Evolutionary conservation across 2,113 vertebrate genomes (phyloP).

Genomic region (Ahaetulla prasina): DNA sequence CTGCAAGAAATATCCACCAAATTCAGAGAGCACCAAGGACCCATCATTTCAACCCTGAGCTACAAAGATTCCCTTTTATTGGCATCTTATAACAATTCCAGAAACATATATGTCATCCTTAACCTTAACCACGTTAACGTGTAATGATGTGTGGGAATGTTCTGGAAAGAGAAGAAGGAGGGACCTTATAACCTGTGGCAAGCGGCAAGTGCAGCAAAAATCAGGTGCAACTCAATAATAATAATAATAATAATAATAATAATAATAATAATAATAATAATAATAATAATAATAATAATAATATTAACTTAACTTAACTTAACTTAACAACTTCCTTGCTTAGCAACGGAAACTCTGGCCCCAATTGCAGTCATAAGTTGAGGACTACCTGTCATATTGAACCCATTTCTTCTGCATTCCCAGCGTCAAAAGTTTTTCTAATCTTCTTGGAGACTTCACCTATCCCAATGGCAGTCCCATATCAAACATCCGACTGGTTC

Average conservation of each 20-base stretch:
- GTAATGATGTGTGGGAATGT: background rate
- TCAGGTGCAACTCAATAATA: too few relatives aligned
- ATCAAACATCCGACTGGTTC: background rate
- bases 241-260: too few relatives aligned
- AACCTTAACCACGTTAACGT: background rate
- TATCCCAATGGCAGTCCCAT: background rate
- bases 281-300: too few relatives aligned
- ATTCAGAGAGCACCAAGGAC: background rate
- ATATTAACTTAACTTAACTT: too few relatives aligned
- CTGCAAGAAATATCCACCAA: background rate
- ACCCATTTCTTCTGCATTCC: background rate
- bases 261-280: too few relatives aligned
- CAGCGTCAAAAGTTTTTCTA: background rate
- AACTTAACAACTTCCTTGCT: background rate
- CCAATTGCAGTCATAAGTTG: background rate
- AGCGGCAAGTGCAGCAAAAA: background rate
- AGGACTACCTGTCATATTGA: background rate
- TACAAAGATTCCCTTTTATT: too few relatives aligned
- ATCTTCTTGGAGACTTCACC: background rate
- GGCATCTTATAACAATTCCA: too few relatives aligned
- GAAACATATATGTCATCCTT: too few relatives aligned
- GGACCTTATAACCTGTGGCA: background rate
- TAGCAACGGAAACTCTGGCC: background rate
- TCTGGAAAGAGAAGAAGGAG: background rate
- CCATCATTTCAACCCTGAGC: background rate